A percentile compares a stretch with the other conserved stretches of the same genome.
Conservation (phyloP, 2,888 invertebrate species). For the Sphaerophoria taeniata region DNA sequence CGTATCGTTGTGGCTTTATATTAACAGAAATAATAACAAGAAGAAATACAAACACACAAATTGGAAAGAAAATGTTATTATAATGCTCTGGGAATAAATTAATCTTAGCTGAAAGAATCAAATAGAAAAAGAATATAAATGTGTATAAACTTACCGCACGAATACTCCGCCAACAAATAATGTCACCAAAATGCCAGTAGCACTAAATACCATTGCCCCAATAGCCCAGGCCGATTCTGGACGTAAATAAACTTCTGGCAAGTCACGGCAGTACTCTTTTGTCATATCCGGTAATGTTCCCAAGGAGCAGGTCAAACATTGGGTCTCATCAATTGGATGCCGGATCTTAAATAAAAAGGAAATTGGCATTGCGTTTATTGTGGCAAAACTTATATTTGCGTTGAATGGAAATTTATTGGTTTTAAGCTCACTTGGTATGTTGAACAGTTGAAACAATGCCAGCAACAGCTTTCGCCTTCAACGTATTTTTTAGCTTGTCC, state of each 20-base stretch:
- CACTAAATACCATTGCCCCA: slow-evolving; percentile 95
- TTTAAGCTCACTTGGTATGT: slow-evolving; percentile 89
- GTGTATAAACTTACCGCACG: slow-evolving; percentile 83
- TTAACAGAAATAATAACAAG: slow-evolving; percentile 1
- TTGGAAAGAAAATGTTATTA: slow-evolving; percentile 59
- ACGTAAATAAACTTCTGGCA: slow-evolving; percentile 92
- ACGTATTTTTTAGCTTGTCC: slow-evolving; percentile 97
- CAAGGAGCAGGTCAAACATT: slow-evolving; percentile 91
- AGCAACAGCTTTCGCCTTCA: slow-evolving; percentile 96
- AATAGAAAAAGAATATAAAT: slow-evolving; percentile 8
- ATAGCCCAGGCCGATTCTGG: slow-evolving; percentile 96
- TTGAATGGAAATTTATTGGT: slow-evolving; percentile 31
- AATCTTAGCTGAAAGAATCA: slow-evolving; percentile 21
- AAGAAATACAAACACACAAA: slow-evolving; percentile 23
- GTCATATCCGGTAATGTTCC: slow-evolving; percentile 92
- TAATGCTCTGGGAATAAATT: slow-evolving; percentile 53
- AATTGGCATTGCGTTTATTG: slow-evolving; percentile 17
- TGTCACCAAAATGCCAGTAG: slow-evolving; percentile 92
- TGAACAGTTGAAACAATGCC: slow-evolving; percentile 96
- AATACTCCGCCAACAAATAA: slow-evolving; percentile 92
- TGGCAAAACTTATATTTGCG: slow-evolving; percentile 47
- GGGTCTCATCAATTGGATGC: slow-evolving; percentile 90
- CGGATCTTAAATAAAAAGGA: slow-evolving; percentile 86
- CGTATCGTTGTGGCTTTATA: slow-evolving; percentile 90
- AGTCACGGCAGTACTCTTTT: slow-evolving; percentile 89